Percentiles rank a stretch among this genome's conserved stretches.
These are phyloP conservation scores for Serripes groenlandicus DNA, from an alignment of 2,888 invertebrate species.

Conservation along the genomic window DNA sequence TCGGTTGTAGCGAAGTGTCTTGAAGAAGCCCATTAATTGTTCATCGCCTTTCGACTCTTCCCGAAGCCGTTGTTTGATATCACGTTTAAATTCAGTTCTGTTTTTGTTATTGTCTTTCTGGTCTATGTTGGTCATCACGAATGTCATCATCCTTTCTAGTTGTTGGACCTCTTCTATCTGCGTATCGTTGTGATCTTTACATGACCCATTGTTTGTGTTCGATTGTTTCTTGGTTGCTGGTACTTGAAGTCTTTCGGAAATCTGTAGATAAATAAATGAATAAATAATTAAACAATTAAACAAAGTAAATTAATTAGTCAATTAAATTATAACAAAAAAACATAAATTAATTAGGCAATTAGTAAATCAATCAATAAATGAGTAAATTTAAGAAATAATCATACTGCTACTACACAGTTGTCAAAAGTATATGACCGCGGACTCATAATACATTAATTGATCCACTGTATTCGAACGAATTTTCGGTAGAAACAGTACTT, in stretches of 20 bases:
- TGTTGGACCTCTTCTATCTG: conserved; percentile 30
- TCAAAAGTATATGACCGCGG: no score
- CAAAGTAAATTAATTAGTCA: background rate
- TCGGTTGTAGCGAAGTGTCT: conserved; percentile 29
- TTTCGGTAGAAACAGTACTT: no score
- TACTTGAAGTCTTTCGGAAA: background rate
- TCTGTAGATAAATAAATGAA: background rate
- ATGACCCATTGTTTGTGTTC: background rate
- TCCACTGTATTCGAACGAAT: no score
- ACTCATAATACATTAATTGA: no score
- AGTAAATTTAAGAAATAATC: no score
- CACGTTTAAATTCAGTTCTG: conserved; percentile 26
- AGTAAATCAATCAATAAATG: no score
- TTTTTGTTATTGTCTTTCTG: conserved; percentile 30
- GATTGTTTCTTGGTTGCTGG: background rate
- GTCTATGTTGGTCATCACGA: conserved; percentile 33
- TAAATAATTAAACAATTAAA: background rate
- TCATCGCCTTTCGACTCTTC: conserved; percentile 47
- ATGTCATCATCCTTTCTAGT: conserved; percentile 54
- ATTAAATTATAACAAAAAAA: background rate
- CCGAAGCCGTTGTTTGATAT: conserved; percentile 28
- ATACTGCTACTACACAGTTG: no score
- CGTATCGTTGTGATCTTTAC: background rate
- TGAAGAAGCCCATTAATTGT: conserved; percentile 37
- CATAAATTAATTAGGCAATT: background rate